phyloP scores from a whole-genome alignment of 2,113 vertebrate genomes.

The Cryptotis parvus region DNA sequence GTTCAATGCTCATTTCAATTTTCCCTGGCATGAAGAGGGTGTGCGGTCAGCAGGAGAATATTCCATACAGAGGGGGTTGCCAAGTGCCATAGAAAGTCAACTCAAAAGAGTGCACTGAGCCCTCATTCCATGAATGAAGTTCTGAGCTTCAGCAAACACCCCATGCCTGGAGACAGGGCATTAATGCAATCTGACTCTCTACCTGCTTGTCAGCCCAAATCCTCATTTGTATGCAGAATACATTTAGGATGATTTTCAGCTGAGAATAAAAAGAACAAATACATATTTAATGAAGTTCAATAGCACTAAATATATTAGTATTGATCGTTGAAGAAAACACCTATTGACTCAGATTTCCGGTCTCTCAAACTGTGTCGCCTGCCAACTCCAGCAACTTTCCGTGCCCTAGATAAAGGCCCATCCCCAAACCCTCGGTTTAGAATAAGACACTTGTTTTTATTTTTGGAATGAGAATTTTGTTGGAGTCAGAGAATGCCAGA shows the following conservation, averaged over 20 bases:
- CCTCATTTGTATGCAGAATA: conserved; percentile 63
- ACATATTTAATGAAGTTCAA: conserved; percentile 73
- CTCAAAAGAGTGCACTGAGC: not conserved
- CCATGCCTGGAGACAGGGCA: not conserved
- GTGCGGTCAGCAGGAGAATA: not conserved
- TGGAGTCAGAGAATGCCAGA: not conserved
- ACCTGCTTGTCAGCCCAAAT: not conserved
- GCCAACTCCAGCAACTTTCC: not conserved
- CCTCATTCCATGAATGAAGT: not conserved
- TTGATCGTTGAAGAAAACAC: conserved; percentile 69
- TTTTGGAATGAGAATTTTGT: conserved; percentile 19
- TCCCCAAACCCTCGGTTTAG: not conserved
- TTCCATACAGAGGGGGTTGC: not conserved
- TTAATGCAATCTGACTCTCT: conserved; percentile 1
- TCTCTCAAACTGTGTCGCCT: not conserved
- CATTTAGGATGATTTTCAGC: conserved; percentile 66
- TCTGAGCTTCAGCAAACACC: not conserved
- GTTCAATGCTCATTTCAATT: not conserved
- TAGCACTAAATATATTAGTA: conserved; percentile 65
- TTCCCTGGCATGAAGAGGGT: not conserved
- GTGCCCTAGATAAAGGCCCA: conserved; percentile 11
- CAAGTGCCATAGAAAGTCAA: not conserved
- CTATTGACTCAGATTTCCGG: conserved; percentile 65
- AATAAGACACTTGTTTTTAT: not conserved
- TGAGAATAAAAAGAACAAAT: conserved; percentile 60